Evolutionary conservation across 2,113 vertebrate genomes (phyloP).

Genomic region (Benitochromis conjunctus): DNA sequence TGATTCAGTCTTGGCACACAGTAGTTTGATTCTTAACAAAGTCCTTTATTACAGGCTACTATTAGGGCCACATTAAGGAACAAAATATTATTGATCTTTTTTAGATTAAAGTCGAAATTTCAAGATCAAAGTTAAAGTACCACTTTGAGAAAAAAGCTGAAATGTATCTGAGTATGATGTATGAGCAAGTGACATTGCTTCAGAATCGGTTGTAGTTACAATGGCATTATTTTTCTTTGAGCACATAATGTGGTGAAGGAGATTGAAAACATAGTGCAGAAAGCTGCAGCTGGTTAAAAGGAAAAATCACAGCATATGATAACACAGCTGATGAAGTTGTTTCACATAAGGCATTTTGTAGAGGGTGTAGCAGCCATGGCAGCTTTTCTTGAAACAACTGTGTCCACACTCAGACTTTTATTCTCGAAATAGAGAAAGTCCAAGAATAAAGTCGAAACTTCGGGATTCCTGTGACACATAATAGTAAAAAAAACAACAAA

Average conservation of each 20-base stretch:
- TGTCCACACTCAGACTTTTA: no score
- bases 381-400: no score
- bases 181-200: not conserved
- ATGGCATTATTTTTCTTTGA: not conserved
- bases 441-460: not conserved
- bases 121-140: not conserved
- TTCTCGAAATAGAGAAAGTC: no score
- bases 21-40: conserved; percentile 18
- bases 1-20: conserved; percentile 9
- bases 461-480: not conserved
- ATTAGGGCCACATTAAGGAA: not conserved
- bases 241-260: not conserved
- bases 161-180: not conserved
- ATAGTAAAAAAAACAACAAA: not conserved
- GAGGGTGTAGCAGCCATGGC: not conserved
- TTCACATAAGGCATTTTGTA: not conserved
- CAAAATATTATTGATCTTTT: not conserved
- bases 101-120: not conserved
- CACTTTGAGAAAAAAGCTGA: not conserved
- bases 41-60: not conserved
- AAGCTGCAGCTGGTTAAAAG: not conserved
- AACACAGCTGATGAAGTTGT: not conserved
- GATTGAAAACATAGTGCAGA: not conserved
- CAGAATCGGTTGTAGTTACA: no score
- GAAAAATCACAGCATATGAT: not conserved